Percentiles rank a stretch among this genome's conserved stretches.
Evolutionary conservation across 2,797 vertebrate species (phyloP).

Genomic region (Sarcophilus harrisii): DNA sequence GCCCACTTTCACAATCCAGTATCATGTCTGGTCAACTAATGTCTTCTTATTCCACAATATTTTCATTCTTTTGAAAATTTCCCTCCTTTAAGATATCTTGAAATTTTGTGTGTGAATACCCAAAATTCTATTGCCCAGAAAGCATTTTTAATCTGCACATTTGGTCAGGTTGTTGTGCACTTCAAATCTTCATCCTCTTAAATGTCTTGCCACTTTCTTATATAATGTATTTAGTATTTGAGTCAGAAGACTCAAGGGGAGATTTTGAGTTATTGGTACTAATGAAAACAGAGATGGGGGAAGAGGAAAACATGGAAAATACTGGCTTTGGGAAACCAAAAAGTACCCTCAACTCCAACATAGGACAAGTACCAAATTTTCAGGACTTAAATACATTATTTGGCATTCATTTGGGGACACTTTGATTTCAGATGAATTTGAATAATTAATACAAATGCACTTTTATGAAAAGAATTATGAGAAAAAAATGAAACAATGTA

Average conservation of each 20-base stretch:
- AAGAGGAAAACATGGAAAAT: neutral
- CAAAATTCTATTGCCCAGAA: neutral
- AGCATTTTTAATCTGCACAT: neutral
- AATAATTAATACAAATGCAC: neutral
- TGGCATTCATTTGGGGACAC: neutral
- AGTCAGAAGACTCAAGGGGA: neutral
- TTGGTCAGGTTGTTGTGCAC: neutral
- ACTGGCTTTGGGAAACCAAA: neutral
- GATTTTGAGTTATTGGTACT: no score
- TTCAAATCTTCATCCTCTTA: neutral
- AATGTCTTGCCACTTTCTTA: neutral
- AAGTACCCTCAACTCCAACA: neutral
- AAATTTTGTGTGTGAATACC: neutral
- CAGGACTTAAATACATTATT: neutral
- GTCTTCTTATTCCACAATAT: neutral
- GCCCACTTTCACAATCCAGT: no score
- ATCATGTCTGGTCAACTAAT: neutral
- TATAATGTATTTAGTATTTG: neutral
- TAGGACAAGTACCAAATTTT: neutral
- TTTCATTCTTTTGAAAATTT: neutral
- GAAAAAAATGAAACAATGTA: neutral
- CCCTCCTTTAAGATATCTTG: neutral
- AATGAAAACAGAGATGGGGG: neutral
- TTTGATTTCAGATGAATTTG: neutral
- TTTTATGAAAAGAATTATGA: neutral